phyloP scores from a whole-genome alignment of 2,888 invertebrate genomes.

The Adelphocoris suturalis region DNA sequence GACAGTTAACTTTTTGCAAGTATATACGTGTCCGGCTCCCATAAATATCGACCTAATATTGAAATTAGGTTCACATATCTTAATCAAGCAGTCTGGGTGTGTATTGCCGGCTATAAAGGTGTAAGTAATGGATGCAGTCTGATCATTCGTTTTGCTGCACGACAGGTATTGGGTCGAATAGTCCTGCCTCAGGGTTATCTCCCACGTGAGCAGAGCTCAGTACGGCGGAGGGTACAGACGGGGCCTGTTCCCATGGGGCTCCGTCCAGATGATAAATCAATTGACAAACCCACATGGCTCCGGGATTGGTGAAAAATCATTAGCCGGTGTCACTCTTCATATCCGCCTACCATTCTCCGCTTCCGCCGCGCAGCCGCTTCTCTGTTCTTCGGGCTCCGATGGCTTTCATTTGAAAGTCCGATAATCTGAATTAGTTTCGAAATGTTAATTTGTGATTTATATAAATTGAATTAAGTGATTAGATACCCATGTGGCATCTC shows the following conservation, averaged over 20 bases:
- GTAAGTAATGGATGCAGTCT: neutral
- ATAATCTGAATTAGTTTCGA: too few relatives aligned
- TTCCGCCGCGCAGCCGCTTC: neutral
- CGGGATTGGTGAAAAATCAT: constrained; percentile 47
- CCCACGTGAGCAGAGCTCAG: constrained; percentile 9
- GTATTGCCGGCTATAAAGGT: too few relatives aligned
- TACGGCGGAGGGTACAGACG: too few relatives aligned
- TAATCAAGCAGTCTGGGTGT: too few relatives aligned
- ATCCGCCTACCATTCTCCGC: constrained; percentile 38
- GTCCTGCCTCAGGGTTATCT: constrained; percentile 11
- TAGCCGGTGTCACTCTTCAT: constrained; percentile 51
- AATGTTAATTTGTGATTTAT: too few relatives aligned
- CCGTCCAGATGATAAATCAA: constrained; percentile 38
- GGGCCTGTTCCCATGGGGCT: constrained; percentile 11
- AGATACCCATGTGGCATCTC: too few relatives aligned
- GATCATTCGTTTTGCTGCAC: neutral
- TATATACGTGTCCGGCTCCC: too few relatives aligned
- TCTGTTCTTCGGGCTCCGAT: neutral
- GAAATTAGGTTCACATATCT: too few relatives aligned
- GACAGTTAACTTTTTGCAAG: too few relatives aligned
- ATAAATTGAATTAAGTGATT: too few relatives aligned
- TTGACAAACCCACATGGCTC: constrained; percentile 45
- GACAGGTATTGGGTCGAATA: neutral
- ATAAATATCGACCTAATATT: too few relatives aligned
- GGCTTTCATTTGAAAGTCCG: neutral